Evolutionary conservation across 2,888 invertebrate genomes (phyloP), one percentile per base, ranked within the genome.

Genomic region (Dryococelus australis): DNA sequence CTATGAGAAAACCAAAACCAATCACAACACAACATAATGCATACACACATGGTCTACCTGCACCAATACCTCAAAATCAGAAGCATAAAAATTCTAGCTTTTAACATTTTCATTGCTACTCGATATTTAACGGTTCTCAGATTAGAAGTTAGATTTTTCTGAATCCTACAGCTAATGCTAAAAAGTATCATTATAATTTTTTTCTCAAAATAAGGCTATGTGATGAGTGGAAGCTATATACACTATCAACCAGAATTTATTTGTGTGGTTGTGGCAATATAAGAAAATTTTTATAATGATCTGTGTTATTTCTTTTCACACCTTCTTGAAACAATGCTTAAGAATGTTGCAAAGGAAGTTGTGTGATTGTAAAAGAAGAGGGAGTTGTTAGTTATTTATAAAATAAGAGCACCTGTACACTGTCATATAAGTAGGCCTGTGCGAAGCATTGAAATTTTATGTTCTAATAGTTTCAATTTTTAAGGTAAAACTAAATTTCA

Each of bases 1-100:
- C 96, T 97, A 95, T 94, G 83, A 85, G 78, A 87, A 86, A 88
- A 88, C 86, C 86, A 87, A 84, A 88, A 88, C 87, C 87, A 84
- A 87, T 83, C 83, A 83, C 35, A 83, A 83, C 28, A 83, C 13
- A 43, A 83, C 28, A 83, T 13, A 83, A 35, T 16, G 65, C 65
- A n/a, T 65, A 65, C 65, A 65, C 65, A 65, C 65, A n/a, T n/a
- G 65, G n/a, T 65, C 65, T 65, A 65, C 65, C 65, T 65, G 65
- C 65, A 65, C 65, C 65, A 65, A 65, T 65, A 65, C 65, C 65
- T 65, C 10, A n/a, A 65, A 10, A 65, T 65, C 65, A 65, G 65
- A 65, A 65, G 65, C 65, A 65, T n/a, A 65, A 65, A 12, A 51
- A 51, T n/a, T 20, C 10, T 65, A 65, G 24, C n/a, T 16, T 65